phyloP scores from a whole-genome alignment of 2,113 vertebrate species.

The Alligator mississippiensis region DNA sequence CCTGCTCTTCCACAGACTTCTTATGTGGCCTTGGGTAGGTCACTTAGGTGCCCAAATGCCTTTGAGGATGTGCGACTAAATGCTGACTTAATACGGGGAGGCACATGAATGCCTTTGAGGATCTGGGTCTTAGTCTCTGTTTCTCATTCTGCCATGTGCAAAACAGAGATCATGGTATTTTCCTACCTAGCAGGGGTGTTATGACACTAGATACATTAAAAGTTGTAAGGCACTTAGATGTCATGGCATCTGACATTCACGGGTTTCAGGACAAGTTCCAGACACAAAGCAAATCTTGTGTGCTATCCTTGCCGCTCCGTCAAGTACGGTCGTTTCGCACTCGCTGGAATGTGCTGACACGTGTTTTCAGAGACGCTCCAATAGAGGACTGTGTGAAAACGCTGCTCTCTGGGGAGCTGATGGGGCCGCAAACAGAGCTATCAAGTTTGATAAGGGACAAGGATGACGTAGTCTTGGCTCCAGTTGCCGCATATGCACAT shows the following conservation, averaged over 20 bases:
- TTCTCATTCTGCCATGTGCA: background rate
- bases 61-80: no score
- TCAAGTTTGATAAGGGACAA: background rate
- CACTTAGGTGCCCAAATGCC: background rate
- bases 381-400: no score
- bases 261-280: background rate
- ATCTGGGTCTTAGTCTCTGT: background rate
- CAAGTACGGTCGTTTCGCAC: background rate
- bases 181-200: background rate
- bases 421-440: background rate
- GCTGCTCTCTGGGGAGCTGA: background rate
- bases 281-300: background rate
- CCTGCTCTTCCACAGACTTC: background rate
- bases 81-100: no score
- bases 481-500: background rate
- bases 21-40: background rate
- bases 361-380: no score
- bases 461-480: background rate
- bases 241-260: background rate
- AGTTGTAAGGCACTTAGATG: background rate
- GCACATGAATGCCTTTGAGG: no score
- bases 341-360: no score
- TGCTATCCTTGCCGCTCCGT: background rate
- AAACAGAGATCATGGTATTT: background rate
- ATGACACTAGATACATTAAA: background rate